Conservation (phyloP, 2,888 invertebrate species). For the Nephrocerus scutellatus region DNA sequence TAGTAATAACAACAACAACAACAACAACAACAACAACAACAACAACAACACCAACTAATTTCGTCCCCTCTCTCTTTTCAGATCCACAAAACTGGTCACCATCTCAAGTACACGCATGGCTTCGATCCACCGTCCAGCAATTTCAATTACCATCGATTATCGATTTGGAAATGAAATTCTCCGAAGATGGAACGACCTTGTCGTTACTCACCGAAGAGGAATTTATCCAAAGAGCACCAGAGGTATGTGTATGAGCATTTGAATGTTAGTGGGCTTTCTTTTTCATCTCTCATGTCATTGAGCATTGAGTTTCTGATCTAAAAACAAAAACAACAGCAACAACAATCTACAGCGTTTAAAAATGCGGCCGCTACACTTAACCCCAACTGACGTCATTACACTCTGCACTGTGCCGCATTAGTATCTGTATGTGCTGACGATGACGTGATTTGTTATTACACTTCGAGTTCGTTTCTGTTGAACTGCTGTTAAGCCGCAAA, state of each 20-base stretch:
- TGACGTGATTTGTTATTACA: too few relatives aligned
- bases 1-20: too few relatives aligned
- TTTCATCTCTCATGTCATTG: too few relatives aligned
- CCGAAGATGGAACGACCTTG: constrained; percentile 71
- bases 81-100: constrained; percentile 85
- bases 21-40: too few relatives aligned
- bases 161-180: constrained; percentile 68
- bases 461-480: too few relatives aligned
- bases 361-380: too few relatives aligned
- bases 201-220: constrained; percentile 76
- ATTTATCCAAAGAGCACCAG: constrained; percentile 73
- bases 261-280: constrained; percentile 26
- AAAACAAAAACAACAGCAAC: not conserved
- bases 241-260: constrained; percentile 59
- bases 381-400: constrained; percentile 21
- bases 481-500: too few relatives aligned
- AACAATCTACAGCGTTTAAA: too few relatives aligned
- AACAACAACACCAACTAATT: too few relatives aligned
- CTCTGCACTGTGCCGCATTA: too few relatives aligned
- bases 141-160: constrained; percentile 67
- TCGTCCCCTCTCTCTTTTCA: constrained; percentile 48
- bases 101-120: constrained; percentile 81
- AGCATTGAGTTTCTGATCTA: too few relatives aligned
- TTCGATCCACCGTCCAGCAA: constrained; percentile 78
- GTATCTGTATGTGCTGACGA: too few relatives aligned